Conservation (phyloP, 2,888 invertebrate genomes). For the Ochropleura leucogaster region DNA sequence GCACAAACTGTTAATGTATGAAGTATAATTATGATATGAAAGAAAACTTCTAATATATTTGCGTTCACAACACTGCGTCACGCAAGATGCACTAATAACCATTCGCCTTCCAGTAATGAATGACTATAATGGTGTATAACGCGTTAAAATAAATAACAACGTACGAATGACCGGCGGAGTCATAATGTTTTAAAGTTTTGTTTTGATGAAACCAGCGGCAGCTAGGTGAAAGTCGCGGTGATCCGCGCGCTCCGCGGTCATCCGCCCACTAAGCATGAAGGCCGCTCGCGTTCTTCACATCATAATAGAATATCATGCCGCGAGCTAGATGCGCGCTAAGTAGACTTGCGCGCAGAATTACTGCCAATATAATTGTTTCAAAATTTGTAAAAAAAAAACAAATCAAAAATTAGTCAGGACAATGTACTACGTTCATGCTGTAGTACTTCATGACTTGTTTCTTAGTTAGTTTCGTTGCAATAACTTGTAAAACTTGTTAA, state of each 20-base stretch:
- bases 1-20: conserved; percentile 74
- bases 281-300: conserved; percentile 75
- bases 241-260: conserved; percentile 76
- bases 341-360: conserved; percentile 34
- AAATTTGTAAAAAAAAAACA: neutral
- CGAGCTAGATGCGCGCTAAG: conserved; percentile 63
- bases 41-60: conserved; percentile 61
- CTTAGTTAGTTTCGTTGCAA: neutral
- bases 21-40: conserved; percentile 59
- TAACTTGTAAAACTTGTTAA: neutral
- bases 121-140: conserved; percentile 42
- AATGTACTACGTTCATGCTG: conserved; percentile 8
- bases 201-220: conserved; percentile 75
- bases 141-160: conserved; percentile 58
- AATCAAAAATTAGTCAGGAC: neutral
- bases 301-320: conserved; percentile 63
- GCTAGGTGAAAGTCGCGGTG: conserved; percentile 83
- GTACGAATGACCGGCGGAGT: conserved; percentile 58
- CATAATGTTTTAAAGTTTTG: conserved; percentile 70
- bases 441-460: conserved; percentile 13
- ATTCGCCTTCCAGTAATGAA: conserved; percentile 40
- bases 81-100: conserved; percentile 60
- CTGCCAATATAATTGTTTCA: neutral
- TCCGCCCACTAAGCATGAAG: conserved; percentile 87
- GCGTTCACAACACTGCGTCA: conserved; percentile 62